Evolutionary conservation across 2,797 vertebrate species (phyloP).

Genomic region (Huso huso): DNA sequence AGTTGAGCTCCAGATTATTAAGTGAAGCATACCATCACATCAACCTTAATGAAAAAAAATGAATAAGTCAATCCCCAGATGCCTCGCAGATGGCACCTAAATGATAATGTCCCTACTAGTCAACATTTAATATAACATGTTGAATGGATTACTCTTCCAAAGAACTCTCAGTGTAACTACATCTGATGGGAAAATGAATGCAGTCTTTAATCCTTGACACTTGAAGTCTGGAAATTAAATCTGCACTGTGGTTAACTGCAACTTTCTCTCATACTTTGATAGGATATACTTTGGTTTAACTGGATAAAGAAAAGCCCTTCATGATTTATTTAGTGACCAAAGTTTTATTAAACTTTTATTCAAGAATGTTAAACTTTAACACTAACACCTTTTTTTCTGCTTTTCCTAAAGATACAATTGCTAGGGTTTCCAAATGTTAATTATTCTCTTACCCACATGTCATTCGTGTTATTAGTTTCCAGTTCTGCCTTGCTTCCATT

Average conservation of each 20-base stretch:
- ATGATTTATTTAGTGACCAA: too few species aligned
- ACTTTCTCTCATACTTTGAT: not conserved
- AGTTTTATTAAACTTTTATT: too few species aligned
- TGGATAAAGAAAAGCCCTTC: not conserved
- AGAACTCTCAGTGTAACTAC: conserved; percentile 27
- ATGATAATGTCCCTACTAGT: conserved; percentile 48
- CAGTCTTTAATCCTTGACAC: conserved; percentile 41
- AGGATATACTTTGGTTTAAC: not conserved
- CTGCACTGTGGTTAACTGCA: conserved; percentile 48
- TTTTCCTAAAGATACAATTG: too few species aligned
- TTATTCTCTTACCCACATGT: too few species aligned
- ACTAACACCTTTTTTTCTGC: too few species aligned
- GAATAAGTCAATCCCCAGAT: conserved; percentile 46
- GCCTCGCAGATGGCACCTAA: conserved; percentile 58
- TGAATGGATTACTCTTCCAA: conserved; percentile 35
- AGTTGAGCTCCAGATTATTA: conserved; percentile 53
- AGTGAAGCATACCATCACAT: conserved; percentile 56
- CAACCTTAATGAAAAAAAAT: conserved; percentile 47
- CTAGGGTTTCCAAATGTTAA: too few species aligned
- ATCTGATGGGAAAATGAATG: conserved; percentile 11
- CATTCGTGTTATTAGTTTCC: too few species aligned
- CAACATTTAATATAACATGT: conserved; percentile 33
- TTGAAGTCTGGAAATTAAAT: conserved; percentile 41
- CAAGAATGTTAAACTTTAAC: too few species aligned
- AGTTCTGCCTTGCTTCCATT: too few species aligned